Evolutionary conservation across 2,113 vertebrate species (phyloP), one percentile per base, ranked within the genome.

Genomic region (Neotoma lepida): DNA sequence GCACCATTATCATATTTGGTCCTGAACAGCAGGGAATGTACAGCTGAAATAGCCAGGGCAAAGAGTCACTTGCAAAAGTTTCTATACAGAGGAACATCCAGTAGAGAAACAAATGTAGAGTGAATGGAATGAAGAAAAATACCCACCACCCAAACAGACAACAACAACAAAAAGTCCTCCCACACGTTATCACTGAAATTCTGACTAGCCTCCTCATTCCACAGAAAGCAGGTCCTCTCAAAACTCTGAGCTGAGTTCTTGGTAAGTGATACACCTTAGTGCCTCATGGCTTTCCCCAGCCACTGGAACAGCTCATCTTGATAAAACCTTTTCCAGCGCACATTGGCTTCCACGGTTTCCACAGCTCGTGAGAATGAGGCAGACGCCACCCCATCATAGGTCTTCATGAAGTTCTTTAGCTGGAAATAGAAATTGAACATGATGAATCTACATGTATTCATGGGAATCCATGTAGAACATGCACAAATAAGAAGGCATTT

Each of bases 271-370:
- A 94, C 61, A 71, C 81, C 94, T 98, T 98, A 99, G 86, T 98
- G 99, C 85, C 97, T 98, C 77, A 98, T 98, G 92, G 99, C 98
- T 98, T 99, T 99, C 94, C 99, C 98, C 90, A 99, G 98, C 99
- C 99, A 99, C 73, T 99, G 99, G 98, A 99, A 99, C 89, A 99
- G 99, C 97, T 99, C 99, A 90, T 99, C 99, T 95, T 99, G 99
- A 96, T 99, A 99, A 93, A 99, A 98, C 91, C 97, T 98, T 98
- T 99, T 99, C 99, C 99, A 99, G 94, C 98, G 98, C 70, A 99
- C 99, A 35, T 99, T 99, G 86, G 99, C 99, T 97, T 99, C 99
- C 0, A 99, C 99, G 4, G 99, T 99, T 98, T 99, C 99, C 97
- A 99, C 98, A 0, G 99, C 99, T 0, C 99, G 98, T 70, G 99